Evolutionary conservation across 2,797 vertebrate species (phyloP), one percentile per base, ranked within the genome.

Genomic region (Acanthurus tractus): DNA sequence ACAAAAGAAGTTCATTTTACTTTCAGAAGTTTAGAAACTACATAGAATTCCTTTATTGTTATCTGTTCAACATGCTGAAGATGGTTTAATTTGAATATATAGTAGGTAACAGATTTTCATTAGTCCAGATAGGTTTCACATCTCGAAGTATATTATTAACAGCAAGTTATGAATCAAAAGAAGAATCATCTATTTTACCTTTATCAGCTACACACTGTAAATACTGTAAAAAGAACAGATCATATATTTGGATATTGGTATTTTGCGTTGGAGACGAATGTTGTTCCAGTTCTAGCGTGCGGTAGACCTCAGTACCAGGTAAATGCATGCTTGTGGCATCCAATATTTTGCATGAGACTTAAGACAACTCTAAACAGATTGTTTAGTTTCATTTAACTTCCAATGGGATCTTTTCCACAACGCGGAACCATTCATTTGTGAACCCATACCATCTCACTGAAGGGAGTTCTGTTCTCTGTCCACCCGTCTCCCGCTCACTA

Each of bases 161-260:
- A 84, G 68, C 84, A 85, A 85, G 76, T 87, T 88, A 87, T 65
- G 79, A 88, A 85, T 87, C 63, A 86, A 86, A 89, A 90, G 79
- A 90, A 90, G 81, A 91, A 85, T 92, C 82, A 89, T 93, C 89
- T 93, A 93, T 90, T 94, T 92, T 94, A 94, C 85, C 91, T 90
- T 91, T 91, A 90, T 93, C 92, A 92, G 90, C 89, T 89, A 91
- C 89, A 92, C 90, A 91, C 89, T 95, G 94, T 94, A 94, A 89
- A 95, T 94, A 94, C 46, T 95, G 94, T 95, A 95, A 84, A 94
- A 94, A 94, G 81, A 83, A 94, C 93, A 94, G 94, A 94, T 94
- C 94, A 94, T 95, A 95, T 95, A 94, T 95, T 95, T 94, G 92
- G 93, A 94, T 93, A 93, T 94, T 91, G 90, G 90, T 94, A 93